phyloP scores from a whole-genome alignment of 2,113 vertebrate species.

The Pygoscelis antarcticus region DNA sequence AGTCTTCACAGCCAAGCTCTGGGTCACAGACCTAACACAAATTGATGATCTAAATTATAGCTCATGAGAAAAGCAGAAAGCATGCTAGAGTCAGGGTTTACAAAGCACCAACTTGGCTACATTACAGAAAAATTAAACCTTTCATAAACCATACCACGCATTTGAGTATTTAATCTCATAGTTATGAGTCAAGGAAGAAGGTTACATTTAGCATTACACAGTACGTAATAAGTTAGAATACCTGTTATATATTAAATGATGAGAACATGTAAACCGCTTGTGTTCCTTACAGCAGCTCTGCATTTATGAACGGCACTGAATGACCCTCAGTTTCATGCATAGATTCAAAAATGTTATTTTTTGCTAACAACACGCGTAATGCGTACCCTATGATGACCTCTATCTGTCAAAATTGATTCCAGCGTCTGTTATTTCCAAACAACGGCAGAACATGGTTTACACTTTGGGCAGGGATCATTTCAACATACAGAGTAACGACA shows the following conservation, averaged over 20 bases:
- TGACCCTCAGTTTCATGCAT: background rate
- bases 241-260: background rate
- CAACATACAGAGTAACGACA: background rate
- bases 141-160: background rate
- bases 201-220: background rate
- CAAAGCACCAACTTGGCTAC: background rate
- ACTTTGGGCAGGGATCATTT: background rate
- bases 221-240: background rate
- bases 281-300: background rate
- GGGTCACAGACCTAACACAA: background rate
- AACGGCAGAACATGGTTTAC: accelerated
- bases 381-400: background rate
- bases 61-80: background rate
- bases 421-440: background rate
- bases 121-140: background rate
- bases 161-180: background rate
- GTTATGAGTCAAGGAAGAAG: background rate
- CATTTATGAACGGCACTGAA: background rate
- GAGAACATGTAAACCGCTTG: background rate
- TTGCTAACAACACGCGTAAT: conserved; percentile 4
- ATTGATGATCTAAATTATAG: background rate
- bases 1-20: background rate
- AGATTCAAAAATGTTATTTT: background rate
- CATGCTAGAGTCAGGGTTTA: background rate
- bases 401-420: conserved; percentile 1